Evolutionary conservation across 2,797 vertebrate genomes (phyloP).

Genomic region (Chromobotia macracanthus): DNA sequence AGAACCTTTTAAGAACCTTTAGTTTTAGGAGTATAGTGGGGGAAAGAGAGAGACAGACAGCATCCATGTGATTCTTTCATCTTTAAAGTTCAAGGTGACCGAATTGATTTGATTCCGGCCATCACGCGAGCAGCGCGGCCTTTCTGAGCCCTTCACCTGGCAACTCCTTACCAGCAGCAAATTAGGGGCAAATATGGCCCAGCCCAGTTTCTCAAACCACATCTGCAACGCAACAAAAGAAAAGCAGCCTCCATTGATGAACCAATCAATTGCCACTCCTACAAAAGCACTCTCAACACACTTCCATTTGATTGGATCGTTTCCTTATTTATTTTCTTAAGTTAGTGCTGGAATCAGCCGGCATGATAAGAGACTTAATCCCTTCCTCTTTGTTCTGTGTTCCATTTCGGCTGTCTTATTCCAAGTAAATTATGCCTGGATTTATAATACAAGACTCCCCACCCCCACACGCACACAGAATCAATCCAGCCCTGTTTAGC

Average conservation of each 20-base stretch:
- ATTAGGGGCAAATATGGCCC: constrained; percentile 66
- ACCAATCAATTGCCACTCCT: constrained; percentile 63
- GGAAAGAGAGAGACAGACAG: constrained; percentile 52
- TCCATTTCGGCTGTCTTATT: constrained; percentile 59
- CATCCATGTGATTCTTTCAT: constrained; percentile 68
- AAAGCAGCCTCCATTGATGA: constrained; percentile 57
- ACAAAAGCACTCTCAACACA: constrained; percentile 55
- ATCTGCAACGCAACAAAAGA: constrained; percentile 63
- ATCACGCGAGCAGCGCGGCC: constrained; percentile 47
- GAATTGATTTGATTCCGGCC: constrained; percentile 67
- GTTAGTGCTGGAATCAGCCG: constrained; percentile 41
- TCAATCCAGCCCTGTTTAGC: constrained; percentile 67
- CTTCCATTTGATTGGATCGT: constrained; percentile 41
- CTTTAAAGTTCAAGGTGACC: constrained; percentile 74
- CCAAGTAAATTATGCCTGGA: constrained; percentile 68
- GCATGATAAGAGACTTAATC: constrained; percentile 54
- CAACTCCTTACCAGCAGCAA: constrained; percentile 61
- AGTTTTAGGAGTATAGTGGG: too few relatives aligned
- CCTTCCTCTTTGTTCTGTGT: constrained; percentile 55
- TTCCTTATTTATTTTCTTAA: constrained; percentile 57
- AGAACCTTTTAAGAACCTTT: too few relatives aligned
- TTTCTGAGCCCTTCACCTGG: constrained; percentile 54
- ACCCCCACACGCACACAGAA: constrained; percentile 53
- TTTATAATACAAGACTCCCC: constrained; percentile 60
- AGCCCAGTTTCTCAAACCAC: constrained; percentile 62